Percentiles rank a stretch among this genome's conserved stretches.
phyloP scores from a whole-genome alignment of 2,797 vertebrate species.

The Echeneis naucrates region DNA sequence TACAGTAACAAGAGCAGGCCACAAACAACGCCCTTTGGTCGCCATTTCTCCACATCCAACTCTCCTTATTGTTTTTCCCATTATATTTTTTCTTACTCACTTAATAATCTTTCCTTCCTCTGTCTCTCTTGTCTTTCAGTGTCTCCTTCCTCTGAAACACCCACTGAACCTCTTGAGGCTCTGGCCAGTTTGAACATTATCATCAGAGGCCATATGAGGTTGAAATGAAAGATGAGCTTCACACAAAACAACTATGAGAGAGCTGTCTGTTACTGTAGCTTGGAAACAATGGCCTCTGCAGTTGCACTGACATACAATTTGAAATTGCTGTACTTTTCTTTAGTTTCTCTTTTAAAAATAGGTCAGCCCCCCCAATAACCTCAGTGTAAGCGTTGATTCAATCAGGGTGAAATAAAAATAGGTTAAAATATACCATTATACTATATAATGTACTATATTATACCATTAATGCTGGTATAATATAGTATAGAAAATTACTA shows the following conservation, averaged over 20 bases:
- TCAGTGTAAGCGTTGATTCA: conserved; percentile 65
- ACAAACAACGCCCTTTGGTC: conserved; percentile 64
- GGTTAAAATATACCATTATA: no score
- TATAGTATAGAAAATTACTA: no score
- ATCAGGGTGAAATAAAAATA: conserved; percentile 55
- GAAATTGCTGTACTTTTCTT: conserved; percentile 52
- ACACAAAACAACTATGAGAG: conserved; percentile 61
- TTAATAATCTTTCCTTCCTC: conserved; percentile 60
- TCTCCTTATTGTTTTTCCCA: conserved; percentile 65
- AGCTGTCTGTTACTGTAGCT: conserved; percentile 55
- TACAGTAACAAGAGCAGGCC: conserved; percentile 58
- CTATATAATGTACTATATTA: no score
- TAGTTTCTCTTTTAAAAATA: conserved; percentile 63
- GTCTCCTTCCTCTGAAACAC: conserved; percentile 57
- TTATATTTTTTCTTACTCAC: conserved; percentile 57
- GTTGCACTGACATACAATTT: conserved; percentile 46
- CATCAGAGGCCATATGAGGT: conserved; percentile 68
- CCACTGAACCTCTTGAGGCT: conserved; percentile 59
- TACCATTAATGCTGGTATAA: no score
- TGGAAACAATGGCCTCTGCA: conserved; percentile 55
- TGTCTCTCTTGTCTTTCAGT: conserved; percentile 49
- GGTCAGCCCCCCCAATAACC: conserved; percentile 74
- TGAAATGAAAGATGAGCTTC: conserved; percentile 68
- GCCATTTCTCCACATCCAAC: conserved; percentile 46
- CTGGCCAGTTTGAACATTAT: conserved; percentile 60